These are phyloP conservation scores for Sebastes cheni DNA, from an alignment of 2,797 vertebrate genomes.

Conservation along the genomic window DNA sequence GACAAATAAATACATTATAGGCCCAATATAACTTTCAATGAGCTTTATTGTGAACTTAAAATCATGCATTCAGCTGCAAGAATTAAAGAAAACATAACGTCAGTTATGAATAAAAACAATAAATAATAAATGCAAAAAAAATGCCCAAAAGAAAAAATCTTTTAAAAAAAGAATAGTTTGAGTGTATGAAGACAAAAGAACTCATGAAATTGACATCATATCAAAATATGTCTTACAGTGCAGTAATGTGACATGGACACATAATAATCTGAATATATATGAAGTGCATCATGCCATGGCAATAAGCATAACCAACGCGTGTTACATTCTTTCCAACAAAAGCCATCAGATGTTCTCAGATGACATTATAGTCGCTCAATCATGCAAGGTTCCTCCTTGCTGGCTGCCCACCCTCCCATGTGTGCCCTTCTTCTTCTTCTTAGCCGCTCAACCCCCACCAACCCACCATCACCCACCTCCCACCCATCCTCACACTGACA, in stretches of 20 bases:
- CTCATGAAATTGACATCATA: not conserved
- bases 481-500: slow-evolving; percentile 55
- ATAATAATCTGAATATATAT: not conserved
- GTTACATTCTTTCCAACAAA: not conserved
- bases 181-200: too few species aligned
- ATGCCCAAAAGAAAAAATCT: too few species aligned
- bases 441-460: slow-evolving; percentile 35
- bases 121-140: too few species aligned
- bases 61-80: not conserved
- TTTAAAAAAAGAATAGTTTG: too few species aligned
- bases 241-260: not conserved
- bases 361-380: slow-evolving; percentile 26
- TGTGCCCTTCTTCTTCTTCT: slow-evolving; percentile 22
- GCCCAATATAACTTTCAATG: not conserved
- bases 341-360: not conserved
- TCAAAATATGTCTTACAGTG: not conserved
- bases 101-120: not conserved
- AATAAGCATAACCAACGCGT: not conserved
- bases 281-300: not conserved
- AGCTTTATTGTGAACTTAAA: slow-evolving; percentile 1
- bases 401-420: slow-evolving; percentile 30
- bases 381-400: slow-evolving; percentile 30
- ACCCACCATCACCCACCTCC: not conserved
- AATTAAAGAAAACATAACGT: not conserved
- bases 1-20: not conserved